A percentile compares a stretch with the other conserved stretches of the same genome.
Conservation (phyloP, 2,113 vertebrate genomes). For the Sinocyclocheilus anophthalmus region DNA sequence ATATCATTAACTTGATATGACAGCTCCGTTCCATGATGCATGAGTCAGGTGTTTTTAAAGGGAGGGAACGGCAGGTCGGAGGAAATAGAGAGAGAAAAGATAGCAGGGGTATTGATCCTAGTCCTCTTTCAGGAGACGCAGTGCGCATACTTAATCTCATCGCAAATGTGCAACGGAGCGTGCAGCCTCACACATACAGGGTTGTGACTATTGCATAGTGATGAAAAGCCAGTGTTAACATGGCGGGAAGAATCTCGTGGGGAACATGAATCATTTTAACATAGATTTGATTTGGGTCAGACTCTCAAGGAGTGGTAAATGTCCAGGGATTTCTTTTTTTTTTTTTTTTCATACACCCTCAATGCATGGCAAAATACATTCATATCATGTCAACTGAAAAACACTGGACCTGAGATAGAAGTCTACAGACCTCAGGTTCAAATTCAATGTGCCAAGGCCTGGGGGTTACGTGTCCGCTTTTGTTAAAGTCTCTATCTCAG, state of each 20-base stretch:
- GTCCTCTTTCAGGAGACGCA: conserved; percentile 31
- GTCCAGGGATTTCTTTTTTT: background rate
- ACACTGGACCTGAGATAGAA: background rate
- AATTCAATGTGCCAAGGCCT: conserved; percentile 9
- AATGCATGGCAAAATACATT: background rate
- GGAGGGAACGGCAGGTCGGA: conserved; percentile 7
- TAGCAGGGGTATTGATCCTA: conserved; percentile 48
- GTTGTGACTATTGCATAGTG: conserved; percentile 39
- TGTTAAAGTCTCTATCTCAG: conserved; percentile 19
- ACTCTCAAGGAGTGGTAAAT: background rate
- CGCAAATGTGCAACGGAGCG: background rate
- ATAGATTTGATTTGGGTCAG: conserved; percentile 42
- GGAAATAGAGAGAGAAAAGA: conserved; percentile 48
- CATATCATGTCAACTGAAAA: conserved; percentile 19
- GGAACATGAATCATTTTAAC: conserved; percentile 32
- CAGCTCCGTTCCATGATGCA: conserved; percentile 41
- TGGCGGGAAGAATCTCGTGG: background rate
- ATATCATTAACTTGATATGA: background rate
- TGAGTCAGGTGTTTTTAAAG: conserved; percentile 11
- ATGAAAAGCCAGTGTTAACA: conserved; percentile 37
- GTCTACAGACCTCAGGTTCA: conserved; percentile 1
- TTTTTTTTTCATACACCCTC: background rate
- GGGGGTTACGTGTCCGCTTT: conserved; percentile 15
- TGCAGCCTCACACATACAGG: background rate
- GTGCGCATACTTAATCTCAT: conserved; percentile 49